These are phyloP conservation scores for Tachypleus tridentatus DNA, from an alignment of 1,140 invertebrate species.

Conservation along the genomic window DNA sequence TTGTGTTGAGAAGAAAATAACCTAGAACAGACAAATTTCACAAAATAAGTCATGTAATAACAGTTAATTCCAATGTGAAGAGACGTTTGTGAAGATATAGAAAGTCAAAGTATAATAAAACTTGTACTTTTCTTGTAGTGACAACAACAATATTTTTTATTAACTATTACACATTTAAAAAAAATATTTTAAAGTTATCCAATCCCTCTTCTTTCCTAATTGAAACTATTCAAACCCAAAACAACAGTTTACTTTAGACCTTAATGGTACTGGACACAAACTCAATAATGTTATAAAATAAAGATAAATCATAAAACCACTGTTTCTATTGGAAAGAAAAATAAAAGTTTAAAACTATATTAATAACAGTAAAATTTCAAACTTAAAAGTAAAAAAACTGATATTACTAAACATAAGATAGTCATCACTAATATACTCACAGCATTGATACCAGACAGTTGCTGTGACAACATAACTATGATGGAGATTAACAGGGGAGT, in stretches of 20 bases:
- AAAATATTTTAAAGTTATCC: not conserved
- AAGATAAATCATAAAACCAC: not conserved
- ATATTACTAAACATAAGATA: not conserved
- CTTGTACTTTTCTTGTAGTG: not conserved
- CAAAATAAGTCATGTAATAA: not conserved
- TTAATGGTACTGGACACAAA: not conserved
- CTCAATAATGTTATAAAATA: not conserved
- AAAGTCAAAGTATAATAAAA: not conserved
- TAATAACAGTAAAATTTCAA: not conserved
- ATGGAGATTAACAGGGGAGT: conserved; percentile 66
- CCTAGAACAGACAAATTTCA: conserved; percentile 33
- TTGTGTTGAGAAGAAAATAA: conserved; percentile 72
- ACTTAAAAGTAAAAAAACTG: not conserved
- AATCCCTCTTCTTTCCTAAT: not conserved
- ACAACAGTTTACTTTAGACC: not conserved
- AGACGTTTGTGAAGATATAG: not conserved
- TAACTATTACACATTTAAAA: not conserved
- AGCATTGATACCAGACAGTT: conserved; percentile 77
- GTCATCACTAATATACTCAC: conserved; percentile 39
- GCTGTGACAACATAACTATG: conserved; percentile 74
- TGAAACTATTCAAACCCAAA: no score
- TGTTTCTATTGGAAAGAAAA: conserved; percentile 4
- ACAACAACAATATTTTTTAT: not conserved
- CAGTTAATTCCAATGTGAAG: not conserved
- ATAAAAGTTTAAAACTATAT: not conserved